Base-by-base conservation (phyloP, 2,113 vertebrate genomes). In the Osmerus eperlanus region DNA sequence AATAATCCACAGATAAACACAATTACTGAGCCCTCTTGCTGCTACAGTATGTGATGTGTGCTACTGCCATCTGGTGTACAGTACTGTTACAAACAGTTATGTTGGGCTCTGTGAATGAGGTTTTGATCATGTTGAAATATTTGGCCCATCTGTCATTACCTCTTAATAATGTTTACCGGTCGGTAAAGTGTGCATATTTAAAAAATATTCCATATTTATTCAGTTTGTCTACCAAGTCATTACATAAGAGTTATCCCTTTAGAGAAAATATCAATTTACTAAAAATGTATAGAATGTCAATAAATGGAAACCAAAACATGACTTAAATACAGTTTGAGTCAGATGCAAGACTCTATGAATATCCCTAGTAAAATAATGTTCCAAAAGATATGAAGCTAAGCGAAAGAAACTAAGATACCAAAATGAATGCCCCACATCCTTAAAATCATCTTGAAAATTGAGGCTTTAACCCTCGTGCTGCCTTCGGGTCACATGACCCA, bases 201-300 rank as follows among this genome's bases (percentile, higher is more conserved):
- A 60, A 60, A 60, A 60, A 25, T 25, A 60, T 60, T 60, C 9
- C 19, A 60, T 8, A 19, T 60, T 60, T 60, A 60, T 60, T 60
- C 11, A 60, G 14, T 60, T 60, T 23, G 23, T 13, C 58, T 23
- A 60, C 19, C 13, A 60, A 12, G 58, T 60, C 58, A 60, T 9
- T 60, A 60, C 21, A 23, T 60, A 25, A 14, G 19, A 60, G 58
- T 60, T 16, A 13, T 25, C 58, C 9, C 58, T 13, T 60, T 23
- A 4, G 9, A 21, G 58, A 60, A 60, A 60, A 60, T 60, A 60
- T 60, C 9, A 59, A 23, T 23, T 59, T 11, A 47, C 41, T 12
- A 47, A 9, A 59, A 21, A 21, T 12, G 23, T 23, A 21, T n/a
- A 60, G 21, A 23, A 60, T 60, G 19, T 60, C 58, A 60, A 60